Evolutionary conservation across 1,140 invertebrate species (phyloP).

Genomic region (Temnothorax longispinosus): DNA sequence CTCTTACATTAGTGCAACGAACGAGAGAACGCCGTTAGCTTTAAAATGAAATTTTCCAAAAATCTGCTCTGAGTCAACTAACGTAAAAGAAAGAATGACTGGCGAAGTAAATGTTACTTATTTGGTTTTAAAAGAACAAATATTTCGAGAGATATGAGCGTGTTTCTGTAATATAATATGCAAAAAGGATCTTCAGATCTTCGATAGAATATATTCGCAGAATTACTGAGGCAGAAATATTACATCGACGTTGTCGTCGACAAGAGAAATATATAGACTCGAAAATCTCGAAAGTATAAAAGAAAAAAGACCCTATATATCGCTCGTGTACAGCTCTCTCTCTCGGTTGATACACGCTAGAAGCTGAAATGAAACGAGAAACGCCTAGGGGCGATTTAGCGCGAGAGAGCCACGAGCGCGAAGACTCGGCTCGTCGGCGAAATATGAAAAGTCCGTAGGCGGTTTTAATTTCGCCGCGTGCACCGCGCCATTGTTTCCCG

Average conservation of each 20-base stretch:
- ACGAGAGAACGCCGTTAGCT: neutral
- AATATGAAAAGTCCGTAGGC: constrained; percentile 85
- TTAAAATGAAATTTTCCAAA: neutral
- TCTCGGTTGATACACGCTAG: constrained; percentile 41
- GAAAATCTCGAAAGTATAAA: neutral
- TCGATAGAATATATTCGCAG: neutral
- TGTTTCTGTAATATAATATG: neutral
- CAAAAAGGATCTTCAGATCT: neutral
- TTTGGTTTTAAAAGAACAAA: too few species aligned
- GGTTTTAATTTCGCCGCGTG: constrained; percentile 86
- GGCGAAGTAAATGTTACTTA: too few species aligned
- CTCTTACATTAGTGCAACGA: too few species aligned
- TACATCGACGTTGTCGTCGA: neutral
- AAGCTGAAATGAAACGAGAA: constrained; percentile 82
- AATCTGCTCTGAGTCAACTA: neutral
- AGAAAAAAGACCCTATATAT: constrained; percentile 13
- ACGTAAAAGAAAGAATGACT: neutral
- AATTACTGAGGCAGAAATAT: neutral
- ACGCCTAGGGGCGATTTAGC: constrained; percentile 77
- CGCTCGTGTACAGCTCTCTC: neutral
- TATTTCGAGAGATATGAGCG: neutral
- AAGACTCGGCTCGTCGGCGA: constrained; percentile 78
- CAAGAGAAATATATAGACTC: neutral
- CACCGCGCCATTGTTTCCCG: constrained; percentile 84
- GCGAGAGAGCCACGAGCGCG: constrained; percentile 61